Percentiles rank a stretch among this genome's conserved stretches.
Conservation (phyloP, 2,113 vertebrate genomes). For the Aythya baeri region DNA sequence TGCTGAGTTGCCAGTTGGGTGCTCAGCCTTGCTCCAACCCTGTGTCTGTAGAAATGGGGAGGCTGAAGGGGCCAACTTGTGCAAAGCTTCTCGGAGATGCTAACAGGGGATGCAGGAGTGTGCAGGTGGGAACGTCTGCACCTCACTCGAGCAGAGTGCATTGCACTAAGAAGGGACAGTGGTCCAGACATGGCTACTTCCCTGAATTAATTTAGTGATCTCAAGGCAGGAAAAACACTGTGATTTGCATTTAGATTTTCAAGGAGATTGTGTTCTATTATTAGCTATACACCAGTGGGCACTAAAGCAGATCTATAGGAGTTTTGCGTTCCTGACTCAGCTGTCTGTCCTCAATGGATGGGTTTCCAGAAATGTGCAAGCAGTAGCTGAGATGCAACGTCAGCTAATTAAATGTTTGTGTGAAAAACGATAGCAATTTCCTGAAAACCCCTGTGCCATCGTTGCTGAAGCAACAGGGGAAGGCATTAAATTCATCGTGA, state of each 20-base stretch:
- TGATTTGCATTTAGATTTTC: background rate
- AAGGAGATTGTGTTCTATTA: background rate
- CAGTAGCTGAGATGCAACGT: background rate
- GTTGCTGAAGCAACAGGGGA: background rate
- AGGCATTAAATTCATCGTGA: background rate
- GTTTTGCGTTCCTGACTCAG: background rate
- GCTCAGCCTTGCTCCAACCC: background rate
- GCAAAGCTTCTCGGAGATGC: background rate
- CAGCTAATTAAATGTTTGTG: background rate
- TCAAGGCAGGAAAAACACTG: background rate
- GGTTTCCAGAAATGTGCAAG: background rate
- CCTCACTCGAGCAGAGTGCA: background rate
- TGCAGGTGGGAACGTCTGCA: too few relatives aligned
- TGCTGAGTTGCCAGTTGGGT: background rate
- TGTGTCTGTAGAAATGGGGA: rapidly evolving
- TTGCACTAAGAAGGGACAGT: background rate
- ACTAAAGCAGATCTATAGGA: background rate
- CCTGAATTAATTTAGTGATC: background rate
- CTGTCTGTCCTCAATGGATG: background rate
- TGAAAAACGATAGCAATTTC: background rate
- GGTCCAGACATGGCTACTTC: background rate
- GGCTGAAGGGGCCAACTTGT: background rate
- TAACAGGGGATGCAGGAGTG: background rate
- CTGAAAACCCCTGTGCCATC: background rate
- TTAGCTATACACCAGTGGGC: background rate